Conservation (phyloP, 2,113 vertebrate genomes). For the Myotis lucifugus region DNA sequence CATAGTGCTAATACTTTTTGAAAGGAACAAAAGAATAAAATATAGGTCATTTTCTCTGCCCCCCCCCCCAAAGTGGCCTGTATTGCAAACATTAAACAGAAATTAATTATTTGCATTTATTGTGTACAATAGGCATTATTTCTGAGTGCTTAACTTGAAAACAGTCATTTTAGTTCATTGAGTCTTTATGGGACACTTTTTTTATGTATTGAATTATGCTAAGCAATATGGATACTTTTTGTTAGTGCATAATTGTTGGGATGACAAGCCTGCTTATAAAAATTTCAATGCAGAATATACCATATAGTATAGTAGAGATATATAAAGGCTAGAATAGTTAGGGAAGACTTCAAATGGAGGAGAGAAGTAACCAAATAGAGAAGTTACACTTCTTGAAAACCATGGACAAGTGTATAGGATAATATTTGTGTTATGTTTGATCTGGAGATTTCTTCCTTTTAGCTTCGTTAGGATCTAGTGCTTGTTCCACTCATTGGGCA, state of each 20-base stretch:
- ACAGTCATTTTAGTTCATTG: background rate
- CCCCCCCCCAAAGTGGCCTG: background rate
- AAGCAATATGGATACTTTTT: background rate
- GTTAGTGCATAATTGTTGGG: background rate
- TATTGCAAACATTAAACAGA: conserved; percentile 4
- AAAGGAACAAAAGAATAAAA: background rate
- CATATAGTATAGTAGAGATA: background rate
- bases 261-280: background rate
- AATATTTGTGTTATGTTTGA: background rate
- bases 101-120: conserved; percentile 28
- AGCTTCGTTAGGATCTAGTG: background rate
- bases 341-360: background rate
- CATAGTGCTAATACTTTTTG: background rate
- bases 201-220: background rate
- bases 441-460: background rate
- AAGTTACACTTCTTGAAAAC: background rate
- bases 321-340: background rate
- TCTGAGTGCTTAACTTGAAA: background rate
- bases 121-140: background rate
- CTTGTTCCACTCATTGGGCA: background rate
- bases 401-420: background rate
- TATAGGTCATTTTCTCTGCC: background rate
- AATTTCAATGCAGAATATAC: background rate
- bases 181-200: background rate
- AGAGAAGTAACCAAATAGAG: background rate